Percentiles rank a stretch among this genome's conserved stretches.
phyloP scores from a whole-genome alignment of 2,888 invertebrate species.

The Stenodera caucasica region DNA sequence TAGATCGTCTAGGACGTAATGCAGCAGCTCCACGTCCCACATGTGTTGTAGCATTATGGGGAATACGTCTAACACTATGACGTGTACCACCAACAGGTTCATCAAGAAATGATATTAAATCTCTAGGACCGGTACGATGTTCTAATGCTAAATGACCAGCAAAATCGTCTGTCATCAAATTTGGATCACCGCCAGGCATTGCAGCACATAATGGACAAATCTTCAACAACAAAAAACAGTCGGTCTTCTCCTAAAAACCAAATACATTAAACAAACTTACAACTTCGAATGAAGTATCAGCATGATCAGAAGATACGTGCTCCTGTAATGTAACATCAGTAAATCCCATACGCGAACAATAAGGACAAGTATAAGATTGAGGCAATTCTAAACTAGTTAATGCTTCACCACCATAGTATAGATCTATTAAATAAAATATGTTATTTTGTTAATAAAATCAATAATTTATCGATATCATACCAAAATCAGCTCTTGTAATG shows the following conservation, averaged over 20 bases:
- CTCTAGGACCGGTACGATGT: constrained; percentile 79
- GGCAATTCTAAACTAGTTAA: constrained; percentile 87
- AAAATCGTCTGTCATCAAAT: constrained; percentile 97
- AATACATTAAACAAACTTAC: constrained; percentile 54
- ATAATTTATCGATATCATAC: constrained; percentile 58
- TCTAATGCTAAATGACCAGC: constrained; percentile 93
- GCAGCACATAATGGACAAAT: constrained; percentile 98
- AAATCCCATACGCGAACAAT: constrained; percentile 95
- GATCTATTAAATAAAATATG: constrained; percentile 61
- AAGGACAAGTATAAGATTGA: constrained; percentile 96
- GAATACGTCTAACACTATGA: constrained; percentile 55
- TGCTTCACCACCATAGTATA: constrained; percentile 95
- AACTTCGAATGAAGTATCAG: constrained; percentile 89
- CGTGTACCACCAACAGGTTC: constrained; percentile 74
- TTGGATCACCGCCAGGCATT: constrained; percentile 95
- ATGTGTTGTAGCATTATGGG: constrained; percentile 46
- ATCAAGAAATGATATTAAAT: constrained; percentile 91
- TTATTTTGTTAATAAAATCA: constrained; percentile 11
- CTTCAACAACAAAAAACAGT: constrained; percentile 52
- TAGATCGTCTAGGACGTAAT: constrained; percentile 77
- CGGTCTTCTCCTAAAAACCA: not conserved
- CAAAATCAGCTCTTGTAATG: constrained; percentile 94
- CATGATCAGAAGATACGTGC: constrained; percentile 88
- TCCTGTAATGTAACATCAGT: constrained; percentile 90
- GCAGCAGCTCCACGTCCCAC: constrained; percentile 49